phyloP scores from a whole-genome alignment of 2,113 vertebrate genomes.

The Archocentrus centrarchus region DNA sequence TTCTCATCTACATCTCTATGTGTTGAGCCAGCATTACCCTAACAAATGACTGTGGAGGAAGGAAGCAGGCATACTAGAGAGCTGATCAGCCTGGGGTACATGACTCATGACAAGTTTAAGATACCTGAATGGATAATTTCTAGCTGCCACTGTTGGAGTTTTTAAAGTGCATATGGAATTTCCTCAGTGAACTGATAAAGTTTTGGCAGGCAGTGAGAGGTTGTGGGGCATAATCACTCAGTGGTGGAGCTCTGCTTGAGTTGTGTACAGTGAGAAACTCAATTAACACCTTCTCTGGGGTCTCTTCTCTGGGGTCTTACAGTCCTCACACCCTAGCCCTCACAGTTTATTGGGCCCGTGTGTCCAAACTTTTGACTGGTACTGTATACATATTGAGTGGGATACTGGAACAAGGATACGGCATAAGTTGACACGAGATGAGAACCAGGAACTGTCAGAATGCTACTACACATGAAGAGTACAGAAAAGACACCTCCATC shows the following conservation, averaged over 20 bases:
- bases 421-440: too few relatives aligned
- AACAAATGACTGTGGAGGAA: background rate
- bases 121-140: constrained; percentile 45
- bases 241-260: constrained; percentile 46
- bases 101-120: constrained; percentile 56
- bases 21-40: background rate
- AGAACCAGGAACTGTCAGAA: too few relatives aligned
- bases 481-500: too few relatives aligned
- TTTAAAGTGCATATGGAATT: constrained; percentile 51
- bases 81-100: constrained; percentile 10
- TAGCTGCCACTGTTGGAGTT: background rate
- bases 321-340: background rate
- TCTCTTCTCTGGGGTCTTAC: constrained; percentile 45
- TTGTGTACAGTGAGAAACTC: constrained; percentile 69
- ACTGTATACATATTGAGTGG: too few relatives aligned
- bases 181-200: constrained; percentile 53
- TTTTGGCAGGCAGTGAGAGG: constrained; percentile 51
- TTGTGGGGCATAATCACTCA: constrained; percentile 55
- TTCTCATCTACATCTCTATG: background rate
- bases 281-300: constrained; percentile 65
- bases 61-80: constrained; percentile 3
- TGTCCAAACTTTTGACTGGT: too few relatives aligned
- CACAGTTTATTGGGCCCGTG: too few relatives aligned
- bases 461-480: too few relatives aligned
- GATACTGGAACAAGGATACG: too few relatives aligned